Evolutionary conservation across 2,888 invertebrate species (phyloP).

Genomic region (Syrista parreyssii): DNA sequence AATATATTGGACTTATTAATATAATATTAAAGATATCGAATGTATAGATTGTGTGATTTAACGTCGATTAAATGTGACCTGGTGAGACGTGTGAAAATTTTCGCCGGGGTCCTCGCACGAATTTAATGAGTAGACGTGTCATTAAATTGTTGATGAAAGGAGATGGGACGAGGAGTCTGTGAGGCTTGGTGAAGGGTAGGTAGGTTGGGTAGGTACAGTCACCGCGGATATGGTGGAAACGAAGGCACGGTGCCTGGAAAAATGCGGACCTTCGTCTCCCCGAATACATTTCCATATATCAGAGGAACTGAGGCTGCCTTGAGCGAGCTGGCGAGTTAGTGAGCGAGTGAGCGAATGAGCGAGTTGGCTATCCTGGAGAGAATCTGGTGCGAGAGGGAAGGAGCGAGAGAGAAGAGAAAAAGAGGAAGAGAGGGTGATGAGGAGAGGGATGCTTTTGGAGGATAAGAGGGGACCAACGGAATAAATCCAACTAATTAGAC

Average conservation of each 20-base stretch:
- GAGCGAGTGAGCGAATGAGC: slow-evolving; percentile 35
- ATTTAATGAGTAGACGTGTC: slow-evolving; percentile 61
- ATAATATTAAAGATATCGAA: background rate
- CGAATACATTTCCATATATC: slow-evolving; percentile 68
- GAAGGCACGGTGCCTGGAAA: slow-evolving; percentile 60
- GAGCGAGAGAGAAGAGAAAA: slow-evolving; percentile 10
- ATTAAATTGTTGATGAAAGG: slow-evolving; percentile 50
- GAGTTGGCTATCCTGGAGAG: slow-evolving; percentile 11
- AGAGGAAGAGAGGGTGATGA: slow-evolving; percentile 19
- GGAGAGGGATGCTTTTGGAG: slow-evolving; percentile 17
- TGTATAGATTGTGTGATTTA: background rate
- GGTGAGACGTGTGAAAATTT: background rate
- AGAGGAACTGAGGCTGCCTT: slow-evolving; percentile 41
- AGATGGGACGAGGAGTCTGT: slow-evolving; percentile 15
- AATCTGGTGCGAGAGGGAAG: slow-evolving; percentile 18
- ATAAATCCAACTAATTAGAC: slow-evolving; percentile 66
- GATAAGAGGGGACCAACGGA: slow-evolving; percentile 60
- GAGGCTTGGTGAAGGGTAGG: slow-evolving; percentile 11
- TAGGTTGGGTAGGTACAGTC: slow-evolving; percentile 27
- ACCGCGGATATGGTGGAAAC: slow-evolving; percentile 49
- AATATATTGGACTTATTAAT: background rate
- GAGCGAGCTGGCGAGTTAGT: slow-evolving; percentile 33
- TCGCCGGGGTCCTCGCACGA: slow-evolving; percentile 34
- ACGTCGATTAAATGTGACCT: background rate
- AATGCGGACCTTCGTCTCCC: slow-evolving; percentile 63